Conservation (phyloP, 2,113 vertebrate genomes). For the Entelurus aequoreus region DNA sequence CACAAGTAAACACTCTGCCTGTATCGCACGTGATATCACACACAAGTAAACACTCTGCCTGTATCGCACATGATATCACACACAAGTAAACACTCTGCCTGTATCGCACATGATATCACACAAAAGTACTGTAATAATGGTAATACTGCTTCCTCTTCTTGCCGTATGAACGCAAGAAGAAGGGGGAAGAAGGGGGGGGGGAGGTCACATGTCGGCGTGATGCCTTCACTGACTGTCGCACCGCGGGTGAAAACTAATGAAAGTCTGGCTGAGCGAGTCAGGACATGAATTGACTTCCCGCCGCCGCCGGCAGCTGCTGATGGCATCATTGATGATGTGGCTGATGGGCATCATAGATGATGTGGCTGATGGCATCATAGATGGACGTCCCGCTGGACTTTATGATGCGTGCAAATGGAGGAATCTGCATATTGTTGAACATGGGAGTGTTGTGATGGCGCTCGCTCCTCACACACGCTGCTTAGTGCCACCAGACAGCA, state of each 20-base stretch:
- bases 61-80: too few relatives aligned
- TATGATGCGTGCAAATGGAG: slow-evolving; percentile 74
- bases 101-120: too few relatives aligned
- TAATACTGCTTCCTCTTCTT: background rate
- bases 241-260: slow-evolving; percentile 66
- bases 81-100: too few relatives aligned
- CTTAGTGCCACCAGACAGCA: too few relatives aligned
- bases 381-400: slow-evolving; percentile 62
- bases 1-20: too few relatives aligned
- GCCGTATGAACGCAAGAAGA: too few relatives aligned
- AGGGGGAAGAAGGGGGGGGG: background rate
- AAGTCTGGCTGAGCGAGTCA: slow-evolving; percentile 57
- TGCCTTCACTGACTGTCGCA: slow-evolving; percentile 30
- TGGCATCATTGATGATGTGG: slow-evolving; percentile 42
- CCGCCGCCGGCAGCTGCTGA: slow-evolving; percentile 49
- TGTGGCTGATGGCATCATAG: slow-evolving; percentile 38
- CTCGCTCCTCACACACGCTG: too few relatives aligned
- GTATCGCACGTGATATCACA: too few relatives aligned
- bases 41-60: too few relatives aligned
- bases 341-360: slow-evolving; percentile 44
- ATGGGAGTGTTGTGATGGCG: too few relatives aligned
- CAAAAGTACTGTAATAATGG: too few relatives aligned
- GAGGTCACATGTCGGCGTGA: slow-evolving; percentile 1
- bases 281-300: slow-evolving; percentile 65
- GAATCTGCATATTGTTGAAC: slow-evolving; percentile 54